Conservation (phyloP, 2,797 vertebrate species). For the Scyliorhinus canicula region DNA sequence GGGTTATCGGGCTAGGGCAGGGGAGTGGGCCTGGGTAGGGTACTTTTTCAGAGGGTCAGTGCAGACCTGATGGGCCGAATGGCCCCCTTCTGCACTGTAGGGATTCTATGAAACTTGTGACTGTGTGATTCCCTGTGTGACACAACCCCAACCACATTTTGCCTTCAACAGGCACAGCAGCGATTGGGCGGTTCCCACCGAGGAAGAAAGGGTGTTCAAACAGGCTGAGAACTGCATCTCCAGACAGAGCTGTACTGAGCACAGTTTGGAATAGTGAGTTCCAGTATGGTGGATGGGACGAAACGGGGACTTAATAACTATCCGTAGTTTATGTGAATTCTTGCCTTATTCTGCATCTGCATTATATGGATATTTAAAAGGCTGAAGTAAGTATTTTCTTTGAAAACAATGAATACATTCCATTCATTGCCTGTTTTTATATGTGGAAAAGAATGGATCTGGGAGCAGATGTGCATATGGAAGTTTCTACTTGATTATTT, state of each 20-base stretch:
- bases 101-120: background rate
- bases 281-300: background rate
- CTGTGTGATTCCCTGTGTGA: background rate
- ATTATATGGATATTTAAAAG: background rate
- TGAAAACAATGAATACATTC: background rate
- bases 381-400: background rate
- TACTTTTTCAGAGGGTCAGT: too few relatives aligned
- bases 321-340: background rate
- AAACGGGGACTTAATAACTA: background rate
- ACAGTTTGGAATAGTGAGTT: background rate
- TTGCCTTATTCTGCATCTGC: background rate
- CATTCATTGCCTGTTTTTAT: background rate
- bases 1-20: too few relatives aligned
- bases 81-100: too few relatives aligned
- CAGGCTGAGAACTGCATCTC: background rate
- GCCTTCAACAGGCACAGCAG: background rate
- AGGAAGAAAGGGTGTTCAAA: background rate
- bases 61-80: too few relatives aligned
- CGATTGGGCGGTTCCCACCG: background rate
- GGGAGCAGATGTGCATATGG: background rate
- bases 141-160: background rate
- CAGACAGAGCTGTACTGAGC: background rate
- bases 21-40: too few relatives aligned
- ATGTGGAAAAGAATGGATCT: background rate
- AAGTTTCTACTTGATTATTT: background rate